phyloP scores from a whole-genome alignment of 2,113 vertebrate species.

The Bombycilla garrulus region DNA sequence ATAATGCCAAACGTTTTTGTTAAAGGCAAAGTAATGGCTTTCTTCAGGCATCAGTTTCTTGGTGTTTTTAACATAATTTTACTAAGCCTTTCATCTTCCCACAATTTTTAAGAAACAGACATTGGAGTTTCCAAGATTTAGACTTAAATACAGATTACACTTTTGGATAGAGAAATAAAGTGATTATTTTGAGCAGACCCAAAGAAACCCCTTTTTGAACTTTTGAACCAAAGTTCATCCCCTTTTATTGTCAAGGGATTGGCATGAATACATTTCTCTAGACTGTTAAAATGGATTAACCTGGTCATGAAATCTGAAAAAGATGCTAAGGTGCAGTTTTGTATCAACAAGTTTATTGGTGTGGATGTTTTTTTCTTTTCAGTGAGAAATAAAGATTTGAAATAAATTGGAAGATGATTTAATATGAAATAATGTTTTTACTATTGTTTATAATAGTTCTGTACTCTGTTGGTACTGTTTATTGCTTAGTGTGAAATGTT shows the following conservation, averaged over 20 bases:
- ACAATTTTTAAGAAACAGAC: neutral
- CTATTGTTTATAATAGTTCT: neutral
- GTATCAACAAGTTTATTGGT: neutral
- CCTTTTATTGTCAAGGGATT: neutral
- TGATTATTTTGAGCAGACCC: neutral
- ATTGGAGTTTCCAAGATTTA: neutral
- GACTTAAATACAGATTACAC: neutral
- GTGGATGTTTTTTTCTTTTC: neutral
- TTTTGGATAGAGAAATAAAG: neutral
- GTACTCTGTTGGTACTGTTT: neutral
- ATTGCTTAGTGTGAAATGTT: neutral
- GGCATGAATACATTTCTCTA: neutral
- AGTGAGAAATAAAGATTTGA: neutral
- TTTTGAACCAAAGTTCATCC: neutral
- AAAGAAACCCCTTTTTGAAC: neutral
- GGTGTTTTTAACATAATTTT: neutral
- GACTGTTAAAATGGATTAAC: neutral
- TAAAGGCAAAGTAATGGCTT: neutral
- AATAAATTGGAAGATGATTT: neutral
- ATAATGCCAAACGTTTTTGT: neutral
- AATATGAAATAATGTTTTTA: neutral
- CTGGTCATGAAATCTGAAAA: neutral
- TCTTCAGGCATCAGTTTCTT: neutral
- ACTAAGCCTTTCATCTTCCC: neutral
- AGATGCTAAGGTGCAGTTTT: neutral